A percentile compares a stretch with the other conserved stretches of the same genome.
Evolutionary conservation across 2,113 vertebrate species (phyloP).

Genomic region (Tragelaphus scriptus): DNA sequence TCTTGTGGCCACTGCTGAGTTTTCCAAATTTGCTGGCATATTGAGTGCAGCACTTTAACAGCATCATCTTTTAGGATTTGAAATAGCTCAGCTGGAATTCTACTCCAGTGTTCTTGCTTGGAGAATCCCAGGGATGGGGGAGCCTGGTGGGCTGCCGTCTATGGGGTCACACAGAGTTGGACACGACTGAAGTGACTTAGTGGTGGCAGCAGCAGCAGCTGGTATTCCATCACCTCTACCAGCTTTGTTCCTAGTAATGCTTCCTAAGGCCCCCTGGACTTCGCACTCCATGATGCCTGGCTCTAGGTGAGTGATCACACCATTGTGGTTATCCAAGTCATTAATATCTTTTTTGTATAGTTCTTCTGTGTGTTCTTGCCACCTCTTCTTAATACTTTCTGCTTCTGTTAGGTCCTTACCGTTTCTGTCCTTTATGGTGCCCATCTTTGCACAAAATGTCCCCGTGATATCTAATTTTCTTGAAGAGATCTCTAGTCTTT

Average conservation of each 20-base stretch:
- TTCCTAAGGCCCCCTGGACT: not conserved
- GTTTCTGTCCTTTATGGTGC: not conserved
- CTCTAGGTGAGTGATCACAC: not conserved
- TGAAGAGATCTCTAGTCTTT: not conserved
- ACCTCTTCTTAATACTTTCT: not conserved
- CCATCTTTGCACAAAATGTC: not conserved
- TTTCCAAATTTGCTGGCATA: not conserved
- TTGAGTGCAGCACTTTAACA: not conserved
- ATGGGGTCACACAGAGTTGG: too few species aligned
- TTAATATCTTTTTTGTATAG: not conserved
- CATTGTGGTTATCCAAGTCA: not conserved
- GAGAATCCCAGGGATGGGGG: too few species aligned
- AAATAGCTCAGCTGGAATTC: not conserved
- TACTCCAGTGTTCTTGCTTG: too few species aligned
- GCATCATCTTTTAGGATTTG: not conserved
- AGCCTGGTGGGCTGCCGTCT: too few species aligned
- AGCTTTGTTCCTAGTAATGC: not conserved
- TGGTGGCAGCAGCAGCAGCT: not conserved
- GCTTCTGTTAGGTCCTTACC: not conserved
- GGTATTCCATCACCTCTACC: not conserved
- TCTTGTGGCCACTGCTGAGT: not conserved
- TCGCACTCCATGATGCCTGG: not conserved
- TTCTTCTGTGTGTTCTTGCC: not conserved
- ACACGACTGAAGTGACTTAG: too few species aligned
- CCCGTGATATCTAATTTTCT: not conserved